Conservation (phyloP, 1,140 invertebrate genomes). For the Ctenoplectra terminalis region DNA sequence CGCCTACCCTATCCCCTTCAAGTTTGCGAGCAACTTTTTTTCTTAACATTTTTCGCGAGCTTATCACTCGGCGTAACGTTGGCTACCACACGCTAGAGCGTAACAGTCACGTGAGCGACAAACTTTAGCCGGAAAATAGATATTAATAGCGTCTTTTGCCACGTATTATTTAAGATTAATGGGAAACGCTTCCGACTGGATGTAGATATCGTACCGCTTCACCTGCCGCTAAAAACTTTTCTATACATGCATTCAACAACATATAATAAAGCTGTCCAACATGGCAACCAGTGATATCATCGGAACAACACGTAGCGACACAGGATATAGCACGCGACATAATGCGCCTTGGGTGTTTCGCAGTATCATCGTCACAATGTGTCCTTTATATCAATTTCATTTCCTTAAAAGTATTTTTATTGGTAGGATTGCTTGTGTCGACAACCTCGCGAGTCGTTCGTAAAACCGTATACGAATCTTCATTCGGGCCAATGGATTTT, state of each 20-base stretch:
- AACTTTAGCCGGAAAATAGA: constrained; percentile 44
- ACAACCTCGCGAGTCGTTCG: constrained; percentile 52
- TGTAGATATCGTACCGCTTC: background rate
- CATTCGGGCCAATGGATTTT: constrained; percentile 52
- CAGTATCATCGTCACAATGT: constrained; percentile 52
- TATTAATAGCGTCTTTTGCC: constrained; percentile 46
- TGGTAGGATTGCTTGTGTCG: constrained; percentile 19
- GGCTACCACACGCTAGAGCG: constrained; percentile 9
- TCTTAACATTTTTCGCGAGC: constrained; percentile 22
- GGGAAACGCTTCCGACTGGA: background rate
- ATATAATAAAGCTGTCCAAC: constrained; percentile 52
- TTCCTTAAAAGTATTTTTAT: constrained; percentile 75
- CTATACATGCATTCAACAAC: background rate
- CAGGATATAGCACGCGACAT: background rate
- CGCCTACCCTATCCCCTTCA: constrained; percentile 9
- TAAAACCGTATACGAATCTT: constrained; percentile 60
- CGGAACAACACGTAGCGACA: constrained; percentile 3
- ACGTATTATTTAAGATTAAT: constrained; percentile 43
- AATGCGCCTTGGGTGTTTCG: constrained; percentile 47
- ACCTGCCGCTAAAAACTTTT: constrained; percentile 10
- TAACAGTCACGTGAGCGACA: constrained; percentile 39
- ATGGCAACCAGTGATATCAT: constrained; percentile 57
- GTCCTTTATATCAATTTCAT: constrained; percentile 73
- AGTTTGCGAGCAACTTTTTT: constrained; percentile 31
- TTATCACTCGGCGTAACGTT: constrained; percentile 24